Base-by-base conservation (phyloP, 2,113 vertebrate species). In the Nansenia antarctica region DNA sequence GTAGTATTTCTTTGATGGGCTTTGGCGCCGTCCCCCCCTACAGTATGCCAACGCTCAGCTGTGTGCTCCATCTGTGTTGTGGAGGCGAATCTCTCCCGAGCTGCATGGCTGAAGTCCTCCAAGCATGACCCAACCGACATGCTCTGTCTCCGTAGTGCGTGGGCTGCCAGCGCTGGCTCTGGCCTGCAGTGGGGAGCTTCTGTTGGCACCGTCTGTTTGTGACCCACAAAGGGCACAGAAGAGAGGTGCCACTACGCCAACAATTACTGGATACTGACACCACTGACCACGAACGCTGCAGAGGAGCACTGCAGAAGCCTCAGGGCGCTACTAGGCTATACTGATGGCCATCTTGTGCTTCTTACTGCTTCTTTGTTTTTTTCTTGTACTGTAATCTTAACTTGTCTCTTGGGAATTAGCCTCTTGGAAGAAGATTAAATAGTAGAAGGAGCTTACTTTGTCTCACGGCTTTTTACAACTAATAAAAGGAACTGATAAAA, bases 261-360 rank as follows among this genome's bases (percentile, higher is more conserved):
- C 70, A 70, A 66, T 80, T 66, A 55, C 61, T n/a, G 18, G 58
- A 49, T 67, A 60, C 68, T 70, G 73, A 70, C 14, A 27, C 11
- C 11, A 55, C 67, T 66, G 47, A 66, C 70, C 35, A 54, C 67
- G 55, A 57, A 62, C 45, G 52, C 14, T 54, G 7, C 54, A 67
- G 12, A 62, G 29, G 20, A 71, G 34, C 11, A 45, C 24, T 12
- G 31, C 20, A 22, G 47, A 57, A 34, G 27, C 12, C 26, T 29
- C 20, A 9, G 1, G 29, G 69, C 11, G 54, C 9, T 5, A n/a
- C 3, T 42, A 42, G n/a, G n/a, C n/a, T n/a, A 29, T 30, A 4
- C 27, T 29, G 18, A 35, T 53, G n/a, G 27, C 27, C 64, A 20
- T 24, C 9, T n/a, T 1, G 6, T 2, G 42, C 8, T 47, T 47